Conservation (phyloP, 2,888 invertebrate species). For the Ametastegia equiseti region DNA sequence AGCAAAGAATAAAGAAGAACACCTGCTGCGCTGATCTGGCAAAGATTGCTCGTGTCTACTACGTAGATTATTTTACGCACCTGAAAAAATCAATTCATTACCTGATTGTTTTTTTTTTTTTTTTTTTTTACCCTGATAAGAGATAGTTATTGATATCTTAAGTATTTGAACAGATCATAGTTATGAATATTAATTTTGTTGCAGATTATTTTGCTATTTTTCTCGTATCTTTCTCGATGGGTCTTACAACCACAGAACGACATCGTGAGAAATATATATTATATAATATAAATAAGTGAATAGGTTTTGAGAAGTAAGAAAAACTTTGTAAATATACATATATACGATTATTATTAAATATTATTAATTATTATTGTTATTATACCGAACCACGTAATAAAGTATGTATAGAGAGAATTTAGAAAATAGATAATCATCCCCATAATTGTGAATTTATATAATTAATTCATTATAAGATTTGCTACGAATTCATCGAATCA, state of each 20-base stretch:
- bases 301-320: not conserved
- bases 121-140: not conserved
- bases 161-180: no score
- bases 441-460: no score
- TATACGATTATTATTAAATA: not conserved
- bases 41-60: conserved; percentile 90
- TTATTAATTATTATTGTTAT: no score
- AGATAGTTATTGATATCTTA: no score
- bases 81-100: conserved; percentile 53
- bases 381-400: not conserved
- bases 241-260: no score
- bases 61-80: conserved; percentile 83
- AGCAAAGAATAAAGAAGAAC: conserved; percentile 88
- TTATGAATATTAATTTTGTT: no score
- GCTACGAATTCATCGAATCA: no score
- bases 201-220: no score
- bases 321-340: conserved; percentile 31
- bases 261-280: not conserved
- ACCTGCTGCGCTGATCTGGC: conserved; percentile 91
- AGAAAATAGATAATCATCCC: conserved; percentile 18
- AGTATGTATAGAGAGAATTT: no score
- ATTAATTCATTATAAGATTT: no score
- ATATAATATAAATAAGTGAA: not conserved
- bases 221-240: no score
- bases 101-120: not conserved